phyloP scores from a whole-genome alignment of 2,113 vertebrate genomes.

The Heloderma charlesbogerti region DNA sequence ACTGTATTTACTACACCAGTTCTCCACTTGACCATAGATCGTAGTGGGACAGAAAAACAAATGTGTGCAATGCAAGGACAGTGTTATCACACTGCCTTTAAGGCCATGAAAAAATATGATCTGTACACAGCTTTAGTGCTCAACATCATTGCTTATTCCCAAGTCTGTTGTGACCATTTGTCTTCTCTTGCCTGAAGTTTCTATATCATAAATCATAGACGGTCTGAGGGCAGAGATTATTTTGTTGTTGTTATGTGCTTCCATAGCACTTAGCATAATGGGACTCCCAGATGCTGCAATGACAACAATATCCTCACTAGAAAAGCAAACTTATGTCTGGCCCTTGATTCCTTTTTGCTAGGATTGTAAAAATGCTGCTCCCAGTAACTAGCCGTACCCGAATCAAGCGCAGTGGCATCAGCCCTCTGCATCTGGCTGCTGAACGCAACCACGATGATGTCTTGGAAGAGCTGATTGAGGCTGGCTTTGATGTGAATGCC shows the following conservation, averaged over 20 bases:
- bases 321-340: neutral
- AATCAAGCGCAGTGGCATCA: constrained; percentile 87
- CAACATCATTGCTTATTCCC: neutral
- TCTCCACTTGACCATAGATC: neutral
- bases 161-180: neutral
- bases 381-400: constrained; percentile 85
- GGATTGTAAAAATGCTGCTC: constrained; percentile 90
- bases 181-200: neutral
- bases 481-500: constrained; percentile 90
- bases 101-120: neutral
- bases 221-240: neutral
- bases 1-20: neutral
- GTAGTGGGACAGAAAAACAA: neutral
- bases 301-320: neutral
- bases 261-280: neutral
- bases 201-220: neutral
- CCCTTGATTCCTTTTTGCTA: constrained; percentile 62
- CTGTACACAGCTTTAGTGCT: neutral
- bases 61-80: neutral
- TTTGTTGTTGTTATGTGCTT: neutral
- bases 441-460: constrained; percentile 87
- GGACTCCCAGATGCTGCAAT: neutral
- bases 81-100: neutral
- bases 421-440: constrained; percentile 91
- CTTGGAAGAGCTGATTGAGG: constrained; percentile 85